Evolutionary conservation across 2,888 invertebrate genomes (phyloP), one percentile per base, ranked within the genome.

Genomic region (Odontothrips loti): DNA sequence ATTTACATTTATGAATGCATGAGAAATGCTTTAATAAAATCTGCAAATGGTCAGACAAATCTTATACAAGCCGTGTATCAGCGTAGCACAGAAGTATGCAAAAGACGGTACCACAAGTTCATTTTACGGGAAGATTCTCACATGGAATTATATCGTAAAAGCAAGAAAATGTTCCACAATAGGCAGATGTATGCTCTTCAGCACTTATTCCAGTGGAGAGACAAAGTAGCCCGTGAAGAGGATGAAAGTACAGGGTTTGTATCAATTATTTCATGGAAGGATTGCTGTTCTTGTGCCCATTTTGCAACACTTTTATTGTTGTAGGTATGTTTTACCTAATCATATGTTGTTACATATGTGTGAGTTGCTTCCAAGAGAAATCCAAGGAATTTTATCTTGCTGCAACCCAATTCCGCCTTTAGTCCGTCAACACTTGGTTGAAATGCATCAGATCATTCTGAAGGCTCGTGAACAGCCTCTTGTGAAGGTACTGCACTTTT

Each of bases 341-440:
- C 97, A 98, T 87, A 97, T 98, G 97, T 87, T 99, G 88, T 86
- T 98, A 81, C 93, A 96, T 86, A 94, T 99, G 82, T 92, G 96
- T 0, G 96, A 98, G 87, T 90, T 91, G 29, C 87, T 98, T 82
- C 98, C 98, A 0, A 91, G 96, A 81, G 98, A 98, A 89, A 91
- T 95, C 90, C 96, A 97, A 86, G 98, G 98, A 1, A 93, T 99
- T 82, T 87, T 95, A 82, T 96, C 97, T 0, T 95, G 96, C 85
- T 99, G 99, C 86, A 94, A 94, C 86, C 98, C 98, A 0, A 93
- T 97, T 85, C 98, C 99, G 12, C 95, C 96, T 0, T 87, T 92
- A 47, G 91, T 93, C 0, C 88, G 91, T 51, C 90, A 91, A 84
- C 88, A 91, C 85, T 86, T 92, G 34, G 86, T 91, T 81, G 88